phyloP scores from a whole-genome alignment of 2,113 vertebrate species.

The Indri indri region DNA sequence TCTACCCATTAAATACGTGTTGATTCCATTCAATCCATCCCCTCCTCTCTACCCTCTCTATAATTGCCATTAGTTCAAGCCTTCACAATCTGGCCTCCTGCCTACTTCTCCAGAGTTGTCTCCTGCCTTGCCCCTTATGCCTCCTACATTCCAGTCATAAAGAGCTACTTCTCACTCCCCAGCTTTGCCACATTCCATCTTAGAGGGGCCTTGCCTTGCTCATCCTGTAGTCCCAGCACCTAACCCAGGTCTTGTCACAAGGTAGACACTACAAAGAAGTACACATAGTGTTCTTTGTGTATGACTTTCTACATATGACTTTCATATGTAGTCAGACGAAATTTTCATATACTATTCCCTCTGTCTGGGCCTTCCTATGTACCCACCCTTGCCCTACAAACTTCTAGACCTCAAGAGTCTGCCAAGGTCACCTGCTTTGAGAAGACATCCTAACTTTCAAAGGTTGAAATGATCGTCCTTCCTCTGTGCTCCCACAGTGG shows the following conservation, averaged over 20 bases:
- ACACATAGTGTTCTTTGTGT: neutral
- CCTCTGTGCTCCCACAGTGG: neutral
- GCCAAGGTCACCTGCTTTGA: constrained; percentile 1
- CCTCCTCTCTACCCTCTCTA: neutral
- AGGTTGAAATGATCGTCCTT: neutral
- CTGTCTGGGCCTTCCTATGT: neutral
- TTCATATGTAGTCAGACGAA: neutral
- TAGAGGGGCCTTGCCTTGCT: neutral
- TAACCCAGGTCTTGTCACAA: neutral
- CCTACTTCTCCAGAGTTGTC: neutral
- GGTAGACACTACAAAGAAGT: neutral
- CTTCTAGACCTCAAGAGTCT: constrained; percentile 40
- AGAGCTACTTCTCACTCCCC: neutral
- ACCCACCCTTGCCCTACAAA: neutral
- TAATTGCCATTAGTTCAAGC: neutral
- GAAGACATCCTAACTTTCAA: constrained; percentile 31
- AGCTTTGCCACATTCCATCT: neutral
- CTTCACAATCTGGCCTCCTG: constrained; percentile 7
- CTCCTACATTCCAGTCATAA: neutral
- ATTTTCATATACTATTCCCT: neutral
- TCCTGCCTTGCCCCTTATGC: neutral
- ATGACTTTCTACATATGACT: neutral
- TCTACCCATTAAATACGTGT: neutral
- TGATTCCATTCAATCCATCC: neutral
- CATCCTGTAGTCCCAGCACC: neutral